Percentiles rank a stretch among this genome's conserved stretches.
Evolutionary conservation across 2,888 invertebrate genomes (phyloP).

Genomic region (Disparrhopalites patrizii): DNA sequence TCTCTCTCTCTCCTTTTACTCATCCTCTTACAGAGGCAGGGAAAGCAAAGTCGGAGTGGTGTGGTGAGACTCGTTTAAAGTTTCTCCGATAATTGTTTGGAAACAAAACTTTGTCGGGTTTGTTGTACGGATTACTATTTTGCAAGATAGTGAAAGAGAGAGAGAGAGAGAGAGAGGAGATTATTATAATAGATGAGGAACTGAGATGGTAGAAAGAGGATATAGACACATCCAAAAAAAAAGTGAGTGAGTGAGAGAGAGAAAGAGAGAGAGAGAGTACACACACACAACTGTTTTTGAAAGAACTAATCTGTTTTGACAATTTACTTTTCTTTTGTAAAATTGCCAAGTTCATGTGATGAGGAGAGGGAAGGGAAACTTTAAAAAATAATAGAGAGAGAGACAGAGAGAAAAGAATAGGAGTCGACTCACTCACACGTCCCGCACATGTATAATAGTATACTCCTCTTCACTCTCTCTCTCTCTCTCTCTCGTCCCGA

Average conservation of each 20-base stretch:
- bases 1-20: slow-evolving; percentile 6
- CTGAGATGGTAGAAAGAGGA: neutral
- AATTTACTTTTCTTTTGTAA: slow-evolving; percentile 43
- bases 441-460: neutral
- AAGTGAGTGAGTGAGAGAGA: slow-evolving; percentile 6
- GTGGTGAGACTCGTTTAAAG: slow-evolving; percentile 26
- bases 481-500: too few relatives aligned
- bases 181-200: too few relatives aligned
- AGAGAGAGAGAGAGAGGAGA: slow-evolving; percentile 1
- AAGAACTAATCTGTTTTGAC: slow-evolving; percentile 48
- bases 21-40: neutral
- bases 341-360: slow-evolving; percentile 38
- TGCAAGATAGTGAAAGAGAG: too few relatives aligned
- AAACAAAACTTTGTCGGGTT: slow-evolving; percentile 38
- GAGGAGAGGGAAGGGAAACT: slow-evolving; percentile 28
- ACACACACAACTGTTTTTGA: slow-evolving; percentile 35
- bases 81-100: slow-evolving; percentile 33
- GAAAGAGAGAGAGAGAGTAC: neutral
- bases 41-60: slow-evolving; percentile 10
- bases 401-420: slow-evolving; percentile 22
- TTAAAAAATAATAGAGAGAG: slow-evolving; percentile 26
- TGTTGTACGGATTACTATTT: slow-evolving; percentile 35
- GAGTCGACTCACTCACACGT: slow-evolving; percentile 12
- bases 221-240: neutral
- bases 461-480: too few relatives aligned